phyloP scores from a whole-genome alignment of 2,888 invertebrate genomes.

The Stegana nigrithorax region DNA sequence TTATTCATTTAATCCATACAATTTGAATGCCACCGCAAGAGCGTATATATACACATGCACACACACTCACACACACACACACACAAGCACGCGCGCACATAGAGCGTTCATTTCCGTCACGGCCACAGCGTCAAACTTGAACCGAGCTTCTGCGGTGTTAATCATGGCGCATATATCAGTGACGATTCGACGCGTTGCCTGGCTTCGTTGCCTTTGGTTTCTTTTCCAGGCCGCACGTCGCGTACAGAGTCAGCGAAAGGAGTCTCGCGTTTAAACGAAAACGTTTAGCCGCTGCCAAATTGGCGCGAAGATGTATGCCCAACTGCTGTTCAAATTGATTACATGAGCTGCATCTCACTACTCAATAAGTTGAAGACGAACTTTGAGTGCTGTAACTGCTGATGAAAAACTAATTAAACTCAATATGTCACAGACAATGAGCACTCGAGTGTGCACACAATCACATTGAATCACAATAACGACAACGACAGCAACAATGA shows the following conservation, averaged over 20 bases:
- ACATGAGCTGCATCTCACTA: not conserved
- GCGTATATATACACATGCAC: not conserved
- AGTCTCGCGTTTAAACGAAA: conserved; percentile 7
- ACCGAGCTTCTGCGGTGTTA: conserved; percentile 5
- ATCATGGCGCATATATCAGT: conserved; percentile 7
- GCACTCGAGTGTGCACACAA: not conserved
- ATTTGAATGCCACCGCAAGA: conserved; percentile 10
- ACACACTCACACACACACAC: conserved; percentile 21
- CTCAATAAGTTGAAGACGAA: not conserved
- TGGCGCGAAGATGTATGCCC: not conserved
- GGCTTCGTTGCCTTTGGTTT: not conserved
- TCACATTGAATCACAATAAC: not conserved
- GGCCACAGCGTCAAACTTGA: not conserved
- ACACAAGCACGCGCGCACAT: not conserved
- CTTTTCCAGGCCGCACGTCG: not conserved
- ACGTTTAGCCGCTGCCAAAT: not conserved
- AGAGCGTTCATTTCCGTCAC: not conserved
- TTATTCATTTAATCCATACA: conserved; percentile 51
- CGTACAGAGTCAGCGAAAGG: not conserved
- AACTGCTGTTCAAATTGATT: conserved; percentile 10
- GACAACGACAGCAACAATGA: not conserved
- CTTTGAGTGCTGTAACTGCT: conserved; percentile 10
- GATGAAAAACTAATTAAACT: conserved; percentile 18
- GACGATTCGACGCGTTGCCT: not conserved
- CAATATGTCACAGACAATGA: conserved; percentile 13